Evolutionary conservation across 2,797 vertebrate species (phyloP), one percentile per base, ranked within the genome.

Genomic region (Pseudochromis fuscus): DNA sequence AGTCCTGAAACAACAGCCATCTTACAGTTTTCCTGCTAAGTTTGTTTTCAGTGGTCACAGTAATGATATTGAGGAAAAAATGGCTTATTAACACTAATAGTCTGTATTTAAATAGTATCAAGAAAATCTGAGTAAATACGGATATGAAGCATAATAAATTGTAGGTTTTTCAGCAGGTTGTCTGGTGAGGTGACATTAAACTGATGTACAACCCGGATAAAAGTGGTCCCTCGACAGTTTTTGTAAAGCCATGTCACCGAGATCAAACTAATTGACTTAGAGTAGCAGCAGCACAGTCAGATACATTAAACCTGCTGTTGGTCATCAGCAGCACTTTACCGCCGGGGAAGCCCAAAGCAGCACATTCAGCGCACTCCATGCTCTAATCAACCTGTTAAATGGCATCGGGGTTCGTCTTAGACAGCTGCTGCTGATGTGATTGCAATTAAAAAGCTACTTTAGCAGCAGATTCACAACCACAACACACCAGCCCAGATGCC

Each of bases 1-100:
- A 76, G 80, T 85, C 88, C 75, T 79, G 69, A 82, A 80, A 89
- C 75, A 86, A 74, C 77, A 61, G 33, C 46, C 31, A 60, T 27
- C 72, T 83, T 81, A 75, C 74, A 79, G 57, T 63, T 70, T 70
- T 49, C 46, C 77, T 76, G 60, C 38, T 48, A 66, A 62, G 66
- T 74, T 72, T 63, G 61, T 81, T 85, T 71, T 58, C 31, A 46
- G 19, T 53, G 59, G 31, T 72, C 45, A 74, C 46, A 79, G n/a
- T 49, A n/a, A 48, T 48, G 11, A 23, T 48, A 24, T 19, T 19
- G 2, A n/a, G 18, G n/a, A 18, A 13, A 38, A 42, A n/a, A 42
- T 42, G 18, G 5, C 4, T 37, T 37, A 37, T 37, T 16, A 12
- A 38, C 37, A 38, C 37, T 38, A 12, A 35, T 35, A 15, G 15